Evolutionary conservation across 2,888 invertebrate species (phyloP), one percentile per base, ranked within the genome.

Genomic region (Stenichneumon culpator): DNA sequence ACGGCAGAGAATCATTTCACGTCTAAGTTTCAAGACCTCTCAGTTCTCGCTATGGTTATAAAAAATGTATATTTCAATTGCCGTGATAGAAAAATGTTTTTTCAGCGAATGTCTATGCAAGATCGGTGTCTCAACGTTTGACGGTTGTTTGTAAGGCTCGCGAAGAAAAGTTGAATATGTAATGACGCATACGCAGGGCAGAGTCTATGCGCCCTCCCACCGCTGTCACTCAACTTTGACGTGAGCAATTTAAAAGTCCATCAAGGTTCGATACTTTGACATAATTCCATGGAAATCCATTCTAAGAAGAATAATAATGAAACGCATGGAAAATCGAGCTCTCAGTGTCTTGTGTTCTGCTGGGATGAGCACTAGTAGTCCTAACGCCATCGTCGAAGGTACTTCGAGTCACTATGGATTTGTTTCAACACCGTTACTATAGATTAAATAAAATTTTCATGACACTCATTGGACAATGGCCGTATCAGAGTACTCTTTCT

Each of bases 391-490:
- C 19, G 14, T 67, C 22, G 39, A 44, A n/a, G 73, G 36, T 39
- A n/a, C 28, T 28, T 67, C 54, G 72, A 57, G 44, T 16, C 4
- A 54, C 36, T n/a, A 74, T 74, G 73, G 80, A 74, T 57, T 73
- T 73, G 19, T 50, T 65, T 28, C 25, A 47, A 22, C 28, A 28
- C 57, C 80, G 54, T 32, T 80, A 80, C 68, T 80, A 80, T 14
- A 74, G 54, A 57, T 39, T 80, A n/a, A 80, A 73, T 68, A 44
- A 67, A 80, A 44, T 25, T 0, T 80, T 74, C 14, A 52, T 80
- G 73, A 57, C 28, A 14, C 19, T 52, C n/a, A 68, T 73, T 32
- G 80, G 80, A 19, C 73, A 73, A 67, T 80, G 80, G 80, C 80
- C 80, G 2, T 80, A 73, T 68, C 80, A 80, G 68, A 73, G 22